Conservation (phyloP, 2,888 invertebrate genomes). For the Tortricodes alternella region DNA sequence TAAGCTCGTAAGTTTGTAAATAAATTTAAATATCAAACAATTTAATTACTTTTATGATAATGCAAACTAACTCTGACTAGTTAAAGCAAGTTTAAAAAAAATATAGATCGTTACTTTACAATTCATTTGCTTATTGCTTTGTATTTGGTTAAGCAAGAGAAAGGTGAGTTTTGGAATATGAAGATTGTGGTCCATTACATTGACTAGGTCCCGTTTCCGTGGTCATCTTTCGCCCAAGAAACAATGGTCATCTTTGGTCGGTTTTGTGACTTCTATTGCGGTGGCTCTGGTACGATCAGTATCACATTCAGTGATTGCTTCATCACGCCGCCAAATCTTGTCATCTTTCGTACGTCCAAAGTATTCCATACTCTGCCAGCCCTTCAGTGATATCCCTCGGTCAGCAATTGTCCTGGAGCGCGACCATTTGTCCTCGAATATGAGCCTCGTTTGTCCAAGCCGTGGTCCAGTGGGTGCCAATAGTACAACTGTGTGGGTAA, state of each 20-base stretch:
- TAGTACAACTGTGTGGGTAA: constrained; percentile 14
- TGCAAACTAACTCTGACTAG: constrained; percentile 14
- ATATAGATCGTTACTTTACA: constrained; percentile 17
- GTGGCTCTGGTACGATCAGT: neutral
- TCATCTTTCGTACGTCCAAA: neutral
- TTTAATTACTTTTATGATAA: constrained; percentile 11
- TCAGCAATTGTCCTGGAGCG: neutral
- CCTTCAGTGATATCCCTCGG: neutral
- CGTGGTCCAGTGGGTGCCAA: constrained; percentile 1
- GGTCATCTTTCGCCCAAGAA: neutral
- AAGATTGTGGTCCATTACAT: constrained; percentile 25
- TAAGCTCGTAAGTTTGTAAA: constrained; percentile 61
- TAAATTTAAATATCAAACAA: constrained; percentile 21
- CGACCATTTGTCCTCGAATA: neutral
- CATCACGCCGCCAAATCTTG: neutral
- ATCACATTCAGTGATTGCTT: neutral
- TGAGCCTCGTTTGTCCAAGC: neutral
- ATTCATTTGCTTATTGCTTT: constrained; percentile 9
- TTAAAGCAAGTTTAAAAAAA: constrained; percentile 3
- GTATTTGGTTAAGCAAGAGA: constrained; percentile 6
- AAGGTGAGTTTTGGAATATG: constrained; percentile 20
- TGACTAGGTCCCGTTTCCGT: constrained; percentile 1
- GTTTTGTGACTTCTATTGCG: neutral
- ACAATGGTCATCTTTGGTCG: constrained; percentile 9
- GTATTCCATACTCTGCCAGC: neutral